These are phyloP conservation scores for Corythaixoides concolor DNA, from an alignment of 2,113 vertebrate species.

Conservation along the genomic window DNA sequence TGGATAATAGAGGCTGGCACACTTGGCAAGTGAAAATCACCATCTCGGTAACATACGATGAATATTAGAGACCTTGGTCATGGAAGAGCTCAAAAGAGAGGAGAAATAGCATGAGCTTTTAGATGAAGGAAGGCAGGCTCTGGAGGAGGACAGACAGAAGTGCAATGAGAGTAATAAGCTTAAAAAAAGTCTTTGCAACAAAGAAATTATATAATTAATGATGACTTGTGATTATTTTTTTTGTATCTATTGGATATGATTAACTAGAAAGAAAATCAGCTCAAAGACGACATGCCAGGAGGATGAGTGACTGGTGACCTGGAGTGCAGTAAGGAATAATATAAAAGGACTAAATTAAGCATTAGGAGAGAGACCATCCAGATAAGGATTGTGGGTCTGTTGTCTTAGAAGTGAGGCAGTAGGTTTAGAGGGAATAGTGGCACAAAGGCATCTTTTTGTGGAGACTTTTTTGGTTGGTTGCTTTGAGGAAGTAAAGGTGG, in stretches of 20 bases:
- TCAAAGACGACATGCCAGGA: neutral
- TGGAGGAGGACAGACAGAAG: neutral
- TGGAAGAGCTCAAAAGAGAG: neutral
- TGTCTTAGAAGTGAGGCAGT: neutral
- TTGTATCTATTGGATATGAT: neutral
- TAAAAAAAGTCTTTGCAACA: neutral
- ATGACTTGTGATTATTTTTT: accelerated
- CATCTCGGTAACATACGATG: accelerated
- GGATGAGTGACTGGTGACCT: neutral
- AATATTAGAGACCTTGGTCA: neutral
- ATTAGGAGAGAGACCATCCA: neutral
- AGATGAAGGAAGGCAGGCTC: neutral
- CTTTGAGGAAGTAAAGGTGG: neutral
- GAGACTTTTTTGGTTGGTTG: neutral
- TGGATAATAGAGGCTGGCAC: neutral
- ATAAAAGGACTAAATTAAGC: neutral
- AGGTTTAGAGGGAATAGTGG: neutral
- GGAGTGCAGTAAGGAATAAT: neutral
- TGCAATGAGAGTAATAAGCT: neutral
- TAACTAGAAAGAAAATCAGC: neutral
- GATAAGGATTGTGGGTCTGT: neutral
- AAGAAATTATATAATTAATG: neutral
- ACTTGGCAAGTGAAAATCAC: neutral
- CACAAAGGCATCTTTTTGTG: neutral
- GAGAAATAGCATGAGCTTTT: neutral